Base-by-base conservation (phyloP, 2,113 vertebrate genomes). In the Eretmochelys imbricata region DNA sequence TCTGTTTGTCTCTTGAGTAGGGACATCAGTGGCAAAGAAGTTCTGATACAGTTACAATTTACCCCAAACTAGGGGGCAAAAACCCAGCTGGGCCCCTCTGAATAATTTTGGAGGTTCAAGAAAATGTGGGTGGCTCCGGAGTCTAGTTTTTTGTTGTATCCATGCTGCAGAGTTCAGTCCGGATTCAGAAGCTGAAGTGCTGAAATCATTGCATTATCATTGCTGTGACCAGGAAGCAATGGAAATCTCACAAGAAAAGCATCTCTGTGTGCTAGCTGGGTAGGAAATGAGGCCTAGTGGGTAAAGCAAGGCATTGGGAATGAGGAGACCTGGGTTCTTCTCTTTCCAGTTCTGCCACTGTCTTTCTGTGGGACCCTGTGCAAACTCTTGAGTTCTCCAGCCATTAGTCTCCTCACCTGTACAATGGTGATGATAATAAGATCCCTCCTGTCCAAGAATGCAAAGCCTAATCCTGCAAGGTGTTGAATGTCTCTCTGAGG, bases 81-180 rank as follows among this genome's bases (percentile, higher is more conserved):
- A 2, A 49, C 35, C 87, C 76, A 87, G 78, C 84, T 94, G 51
- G 11, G 31, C n/a, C 53, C 57, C 51, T 90, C 49, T 76, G 54
- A 96, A 95, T 84, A 93, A 72, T 89, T 94, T 50, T 95, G 57
- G 85, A 93, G 89, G 42, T 85, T 98, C 69, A 95, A 5, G 24
- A 80, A 96, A 89, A 51, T 96, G 93, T 95, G 62, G 42, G 94
- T 59, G 85, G 42, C 38, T 89, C 35, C 90, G 50, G 57, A n/a
- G 78, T 91, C 49, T 92, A 88, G 80, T 65, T 55, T 94, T 48
- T 69, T 93, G 16, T 89, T 89, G 1, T 16, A 51, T 31, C 29
- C 82, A 38, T 69, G 48, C 50, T 90, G 22, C 59, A 94, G 85
- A 87, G 91, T n/a, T 46, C 50, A 62, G 17, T 25, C 65, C 84